Base-by-base conservation (phyloP, 1,140 invertebrate species). In the Lordiphosa clarofinis region DNA sequence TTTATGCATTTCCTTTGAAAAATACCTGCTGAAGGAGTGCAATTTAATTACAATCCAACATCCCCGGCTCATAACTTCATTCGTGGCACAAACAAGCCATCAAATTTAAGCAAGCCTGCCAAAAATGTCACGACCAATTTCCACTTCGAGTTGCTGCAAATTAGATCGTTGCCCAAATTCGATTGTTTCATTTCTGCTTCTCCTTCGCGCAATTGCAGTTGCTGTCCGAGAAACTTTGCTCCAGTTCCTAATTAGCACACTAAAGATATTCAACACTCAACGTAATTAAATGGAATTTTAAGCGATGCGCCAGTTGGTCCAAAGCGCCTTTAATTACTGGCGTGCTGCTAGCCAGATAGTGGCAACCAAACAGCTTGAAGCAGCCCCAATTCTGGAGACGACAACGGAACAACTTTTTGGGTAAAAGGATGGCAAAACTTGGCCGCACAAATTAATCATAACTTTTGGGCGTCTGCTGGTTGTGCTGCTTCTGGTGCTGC, bases 211-310 rank as follows among this genome's bases (percentile, higher is more conserved):
- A 40, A 49, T 35, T 59, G 59, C 62, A 67, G 61, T 78, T 38
- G 74, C 57, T 75, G 76, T 75, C 72, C 57, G 56, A 81, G 66
- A 53, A 84, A 55, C 76, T 75, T 73, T 67, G 47, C 38, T 37
- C 55, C 43, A 62, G 71, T 72, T 66, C 69, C 78, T 82, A 82
- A 82, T 82, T 82, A 82, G 78, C 73, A 54, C 55, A 58, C 68
- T 58, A 58, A 73, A 84, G 73, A 84, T 70, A 82, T 82, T 82
- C 73, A 84, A 84, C 78, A 76, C 78, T 78, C 78, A 62, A 48
- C 78, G 73, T 84, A 82, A 82, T 82, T 82, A 84, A 82, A 82
- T 82, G 73, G 78, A 82, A 84, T 84, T 84, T 84, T 76, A 82
- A 84, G 61, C 73, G 78, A 64, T 74, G 71, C 75, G 69, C 57